Evolutionary conservation across 2,113 vertebrate species (phyloP), one percentile per base, ranked within the genome.

Genomic region (Melanocharis versteri): DNA sequence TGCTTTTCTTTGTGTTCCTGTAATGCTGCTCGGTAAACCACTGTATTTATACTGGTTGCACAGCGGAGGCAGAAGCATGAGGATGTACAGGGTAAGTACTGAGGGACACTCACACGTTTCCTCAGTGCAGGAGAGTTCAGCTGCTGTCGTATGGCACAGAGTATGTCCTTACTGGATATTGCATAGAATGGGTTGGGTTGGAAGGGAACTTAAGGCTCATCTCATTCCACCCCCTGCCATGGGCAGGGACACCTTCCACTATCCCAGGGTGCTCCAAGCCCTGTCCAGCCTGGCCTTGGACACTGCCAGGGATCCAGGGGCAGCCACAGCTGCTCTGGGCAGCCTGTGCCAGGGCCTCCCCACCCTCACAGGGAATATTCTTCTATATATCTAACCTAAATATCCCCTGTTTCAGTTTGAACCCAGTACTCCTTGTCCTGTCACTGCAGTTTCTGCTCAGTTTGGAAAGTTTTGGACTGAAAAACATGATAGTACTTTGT

Each of bases 11-110:
- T 98, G 98, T 2, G 98, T 99, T 73, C 99, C 99, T 8, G 98
- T 99, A 10, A 97, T 99, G 90, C 98, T 99, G 86, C 66, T 99
- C 87, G 99, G 99, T 37, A 99, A 99, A 95, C 99, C 99, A 0
- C 78, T 99, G 42, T 99, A 99, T 97, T 98, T 99, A 53, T 98
- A 99, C 53, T 99, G 99, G 99, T 96, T 99, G 62, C 98, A 98
- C 73, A 98, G 98, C 1, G 99, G 99, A 79, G 97, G 97, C 62
- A 97, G 84, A 21, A 98, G 97, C 70, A 91, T 99, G 12, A 97
- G 98, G n/a, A 97, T 98, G 91, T 99, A 99, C 97, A 98, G 98
- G 97, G 99, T 99, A 53, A 98, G 98, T 72, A 20, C 5, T 56
- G 13, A 27, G 21, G 50, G 7, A 5, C 28, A 11, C 6, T 19